Percentiles rank a stretch among this genome's conserved stretches.
phyloP scores from a whole-genome alignment of 2,888 invertebrate genomes.

The Drosophila atripex region DNA sequence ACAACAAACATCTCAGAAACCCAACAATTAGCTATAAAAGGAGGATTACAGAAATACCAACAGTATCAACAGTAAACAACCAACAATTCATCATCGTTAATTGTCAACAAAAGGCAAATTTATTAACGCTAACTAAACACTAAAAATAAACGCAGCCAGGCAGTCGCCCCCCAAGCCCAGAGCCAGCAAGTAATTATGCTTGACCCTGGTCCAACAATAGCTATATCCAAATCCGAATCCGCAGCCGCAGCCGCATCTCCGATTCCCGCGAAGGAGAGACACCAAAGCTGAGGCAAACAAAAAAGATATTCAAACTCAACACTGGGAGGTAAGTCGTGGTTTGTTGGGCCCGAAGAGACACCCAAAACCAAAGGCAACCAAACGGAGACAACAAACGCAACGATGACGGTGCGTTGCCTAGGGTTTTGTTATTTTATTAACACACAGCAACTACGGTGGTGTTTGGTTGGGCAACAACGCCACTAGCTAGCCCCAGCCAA shows the following conservation, averaged over 20 bases:
- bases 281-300: slow-evolving; percentile 46
- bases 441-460: slow-evolving; percentile 28
- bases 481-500: neutral
- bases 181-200: slow-evolving; percentile 71
- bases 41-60: slow-evolving; percentile 28
- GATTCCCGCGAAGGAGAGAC: slow-evolving; percentile 42
- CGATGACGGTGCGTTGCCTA: slow-evolving; percentile 48
- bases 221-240: slow-evolving; percentile 21
- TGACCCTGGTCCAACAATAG: slow-evolving; percentile 79
- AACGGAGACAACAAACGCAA: slow-evolving; percentile 21
- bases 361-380: slow-evolving; percentile 9
- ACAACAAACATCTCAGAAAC: slow-evolving; percentile 2
- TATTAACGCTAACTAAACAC: slow-evolving; percentile 69
- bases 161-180: slow-evolving; percentile 31
- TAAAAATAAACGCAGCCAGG: slow-evolving; percentile 60
- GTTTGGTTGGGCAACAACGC: slow-evolving; percentile 37
- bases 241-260: slow-evolving; percentile 39
- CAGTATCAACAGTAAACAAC: slow-evolving; percentile 15
- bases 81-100: slow-evolving; percentile 52
- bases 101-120: slow-evolving; percentile 67
- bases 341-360: slow-evolving; percentile 23
- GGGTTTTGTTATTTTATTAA: slow-evolving; percentile 51
- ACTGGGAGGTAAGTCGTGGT: slow-evolving; percentile 40
- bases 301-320: slow-evolving; percentile 60
- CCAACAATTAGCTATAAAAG: slow-evolving; percentile 11